A percentile compares a stretch with the other conserved stretches of the same genome.
Evolutionary conservation across 2,113 vertebrate species (phyloP).

Genomic region (Malurus melanocephalus): DNA sequence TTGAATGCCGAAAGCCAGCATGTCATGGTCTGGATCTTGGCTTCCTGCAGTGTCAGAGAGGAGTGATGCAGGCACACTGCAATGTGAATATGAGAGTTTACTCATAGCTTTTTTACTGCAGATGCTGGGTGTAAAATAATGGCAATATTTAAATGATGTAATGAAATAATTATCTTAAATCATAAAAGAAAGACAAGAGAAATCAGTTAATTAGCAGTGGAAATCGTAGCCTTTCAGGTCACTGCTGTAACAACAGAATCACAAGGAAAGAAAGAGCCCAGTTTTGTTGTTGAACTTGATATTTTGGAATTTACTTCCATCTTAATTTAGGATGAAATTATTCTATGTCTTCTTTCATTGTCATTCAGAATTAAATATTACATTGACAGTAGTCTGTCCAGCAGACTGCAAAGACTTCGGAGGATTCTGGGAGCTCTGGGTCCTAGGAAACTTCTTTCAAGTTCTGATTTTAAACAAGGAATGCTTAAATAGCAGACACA

Average conservation of each 20-base stretch:
- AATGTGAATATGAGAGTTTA: not conserved
- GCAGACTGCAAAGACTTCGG: not conserved
- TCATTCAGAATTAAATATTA: not conserved
- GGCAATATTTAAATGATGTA: slow-evolving; percentile 19
- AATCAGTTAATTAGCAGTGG: not conserved
- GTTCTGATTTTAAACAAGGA: not conserved
- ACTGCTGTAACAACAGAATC: not conserved
- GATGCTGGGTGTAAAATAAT: slow-evolving; percentile 29
- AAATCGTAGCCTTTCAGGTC: not conserved
- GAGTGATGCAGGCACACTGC: not conserved
- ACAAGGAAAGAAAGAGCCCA: not conserved
- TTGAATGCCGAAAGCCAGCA: not conserved
- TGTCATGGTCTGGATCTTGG: not conserved
- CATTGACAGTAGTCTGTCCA: not conserved
- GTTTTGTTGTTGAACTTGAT: not conserved
- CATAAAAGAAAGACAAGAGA: not conserved
- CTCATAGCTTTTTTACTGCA: not conserved
- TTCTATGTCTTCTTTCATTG: not conserved
- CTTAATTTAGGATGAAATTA: not conserved
- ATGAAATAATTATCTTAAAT: not conserved
- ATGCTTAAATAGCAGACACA: not conserved
- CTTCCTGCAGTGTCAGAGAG: not conserved
- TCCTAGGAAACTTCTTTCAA: not conserved
- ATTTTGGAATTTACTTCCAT: not conserved
- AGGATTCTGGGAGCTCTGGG: not conserved